Evolutionary conservation across 2,888 invertebrate species (phyloP).

Genomic region (Pocota personata): DNA sequence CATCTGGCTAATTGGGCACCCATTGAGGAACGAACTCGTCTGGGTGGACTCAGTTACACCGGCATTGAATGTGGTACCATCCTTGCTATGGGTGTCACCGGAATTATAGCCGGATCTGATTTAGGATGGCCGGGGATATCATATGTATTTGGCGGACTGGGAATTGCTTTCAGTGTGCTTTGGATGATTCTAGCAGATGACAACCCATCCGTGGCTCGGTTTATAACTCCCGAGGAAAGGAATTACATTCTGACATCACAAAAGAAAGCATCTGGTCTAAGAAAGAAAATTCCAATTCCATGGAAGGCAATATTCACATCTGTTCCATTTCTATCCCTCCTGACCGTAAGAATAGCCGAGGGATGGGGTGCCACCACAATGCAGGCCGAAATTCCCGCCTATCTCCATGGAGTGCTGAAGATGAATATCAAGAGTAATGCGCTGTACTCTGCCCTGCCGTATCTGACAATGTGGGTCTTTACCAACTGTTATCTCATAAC

Average conservation of each 20-base stretch:
- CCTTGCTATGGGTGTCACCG: slow-evolving; percentile 85
- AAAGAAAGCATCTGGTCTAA: slow-evolving; percentile 71
- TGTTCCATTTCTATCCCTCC: slow-evolving; percentile 85
- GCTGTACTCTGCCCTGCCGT: slow-evolving; percentile 83
- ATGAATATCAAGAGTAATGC: slow-evolving; percentile 85
- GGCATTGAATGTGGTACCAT: slow-evolving; percentile 87
- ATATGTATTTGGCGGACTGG: slow-evolving; percentile 84
- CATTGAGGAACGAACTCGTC: slow-evolving; percentile 85
- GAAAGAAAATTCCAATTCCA: slow-evolving; percentile 83
- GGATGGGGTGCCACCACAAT: slow-evolving; percentile 88
- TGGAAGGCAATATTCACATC: slow-evolving; percentile 87
- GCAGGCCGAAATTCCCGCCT: slow-evolving; percentile 85
- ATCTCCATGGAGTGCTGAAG: slow-evolving; percentile 85
- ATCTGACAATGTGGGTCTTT: slow-evolving; percentile 76
- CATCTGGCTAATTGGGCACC: slow-evolving; percentile 87
- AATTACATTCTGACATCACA: slow-evolving; percentile 83
- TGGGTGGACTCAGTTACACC: slow-evolving; percentile 84
- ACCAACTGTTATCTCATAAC: slow-evolving; percentile 37
- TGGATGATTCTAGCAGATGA: slow-evolving; percentile 85
- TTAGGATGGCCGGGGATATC: slow-evolving; percentile 86
- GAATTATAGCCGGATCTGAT: slow-evolving; percentile 84
- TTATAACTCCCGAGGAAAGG: slow-evolving; percentile 84
- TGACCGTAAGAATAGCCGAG: slow-evolving; percentile 85
- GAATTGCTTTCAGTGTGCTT: slow-evolving; percentile 82
- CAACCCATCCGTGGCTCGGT: slow-evolving; percentile 83